phyloP scores from a whole-genome alignment of 2,888 invertebrate genomes.

The Eupithecia inturbata region DNA sequence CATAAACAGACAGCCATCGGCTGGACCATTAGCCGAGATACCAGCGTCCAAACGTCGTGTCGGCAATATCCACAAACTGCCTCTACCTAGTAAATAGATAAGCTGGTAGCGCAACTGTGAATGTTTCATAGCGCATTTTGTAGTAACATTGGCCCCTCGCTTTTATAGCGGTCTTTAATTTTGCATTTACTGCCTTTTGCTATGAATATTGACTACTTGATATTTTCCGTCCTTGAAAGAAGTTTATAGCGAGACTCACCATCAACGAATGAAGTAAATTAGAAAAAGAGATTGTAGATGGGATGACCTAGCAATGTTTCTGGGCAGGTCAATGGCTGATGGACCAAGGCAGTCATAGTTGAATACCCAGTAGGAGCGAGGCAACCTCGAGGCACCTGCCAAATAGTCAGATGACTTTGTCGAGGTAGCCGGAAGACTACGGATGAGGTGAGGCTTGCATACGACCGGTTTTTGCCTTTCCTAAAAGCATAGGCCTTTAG shows the following conservation, averaged over 20 bases:
- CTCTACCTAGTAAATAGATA: slow-evolving; percentile 8
- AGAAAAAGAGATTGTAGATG: not conserved
- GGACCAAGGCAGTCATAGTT: not conserved
- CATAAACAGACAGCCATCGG: slow-evolving; percentile 24
- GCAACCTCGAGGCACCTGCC: not conserved
- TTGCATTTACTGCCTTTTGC: not conserved
- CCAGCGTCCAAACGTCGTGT: slow-evolving; percentile 23
- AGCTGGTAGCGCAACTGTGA: not conserved
- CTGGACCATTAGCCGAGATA: slow-evolving; percentile 27
- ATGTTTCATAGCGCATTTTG: not conserved
- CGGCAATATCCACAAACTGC: slow-evolving; percentile 30
- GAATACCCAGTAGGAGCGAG: not conserved
- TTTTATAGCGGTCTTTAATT: not conserved
- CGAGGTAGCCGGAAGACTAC: not conserved
- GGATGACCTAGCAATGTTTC: not conserved
- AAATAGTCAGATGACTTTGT: not conserved
- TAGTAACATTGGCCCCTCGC: not conserved
- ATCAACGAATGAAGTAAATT: not conserved
- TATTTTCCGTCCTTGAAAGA: not conserved
- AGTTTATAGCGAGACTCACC: not conserved
- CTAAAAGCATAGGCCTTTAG: not conserved
- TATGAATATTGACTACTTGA: not conserved
- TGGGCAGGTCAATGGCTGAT: too few species aligned
- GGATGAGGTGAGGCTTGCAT: not conserved
- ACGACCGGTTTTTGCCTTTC: not conserved